Percentiles rank a stretch among this genome's conserved stretches.
phyloP scores from a whole-genome alignment of 2,888 invertebrate species.

The Chorisops tibialis region DNA sequence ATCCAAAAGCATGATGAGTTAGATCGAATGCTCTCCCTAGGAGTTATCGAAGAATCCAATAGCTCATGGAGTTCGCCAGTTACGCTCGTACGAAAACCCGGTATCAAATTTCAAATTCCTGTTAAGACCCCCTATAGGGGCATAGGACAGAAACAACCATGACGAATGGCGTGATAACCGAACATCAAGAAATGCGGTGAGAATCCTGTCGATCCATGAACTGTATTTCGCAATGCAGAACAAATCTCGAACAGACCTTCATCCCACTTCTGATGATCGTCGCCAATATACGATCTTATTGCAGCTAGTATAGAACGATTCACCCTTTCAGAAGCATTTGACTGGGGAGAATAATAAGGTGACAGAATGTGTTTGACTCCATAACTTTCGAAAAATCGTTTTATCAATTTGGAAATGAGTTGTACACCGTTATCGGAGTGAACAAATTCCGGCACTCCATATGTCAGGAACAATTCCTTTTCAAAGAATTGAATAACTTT shows the following conservation, averaged over 20 bases:
- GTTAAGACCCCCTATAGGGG: no score
- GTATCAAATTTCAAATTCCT: no score
- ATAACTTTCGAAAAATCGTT: background rate
- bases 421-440: background rate
- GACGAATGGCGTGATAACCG: no score
- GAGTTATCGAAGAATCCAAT: no score
- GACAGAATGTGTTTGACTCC: background rate
- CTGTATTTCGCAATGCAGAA: constrained; percentile 13
- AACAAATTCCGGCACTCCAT: background rate
- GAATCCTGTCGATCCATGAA: constrained; percentile 10
- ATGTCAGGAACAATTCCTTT: no score
- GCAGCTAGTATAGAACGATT: constrained; percentile 1
- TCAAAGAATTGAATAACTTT: no score
- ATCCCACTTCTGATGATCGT: constrained; percentile 10
- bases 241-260: background rate
- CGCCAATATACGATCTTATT: background rate
- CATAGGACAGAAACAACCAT: no score
- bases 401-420: background rate
- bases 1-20: no score
- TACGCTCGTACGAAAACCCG: no score
- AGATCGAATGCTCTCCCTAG: no score
- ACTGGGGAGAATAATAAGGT: background rate
- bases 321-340: constrained; percentile 1
- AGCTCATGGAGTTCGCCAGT: no score
- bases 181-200: constrained; percentile 29